These are phyloP conservation scores for Seriola dumerili DNA, from an alignment of 2,113 vertebrate genomes.

Conservation along the genomic window DNA sequence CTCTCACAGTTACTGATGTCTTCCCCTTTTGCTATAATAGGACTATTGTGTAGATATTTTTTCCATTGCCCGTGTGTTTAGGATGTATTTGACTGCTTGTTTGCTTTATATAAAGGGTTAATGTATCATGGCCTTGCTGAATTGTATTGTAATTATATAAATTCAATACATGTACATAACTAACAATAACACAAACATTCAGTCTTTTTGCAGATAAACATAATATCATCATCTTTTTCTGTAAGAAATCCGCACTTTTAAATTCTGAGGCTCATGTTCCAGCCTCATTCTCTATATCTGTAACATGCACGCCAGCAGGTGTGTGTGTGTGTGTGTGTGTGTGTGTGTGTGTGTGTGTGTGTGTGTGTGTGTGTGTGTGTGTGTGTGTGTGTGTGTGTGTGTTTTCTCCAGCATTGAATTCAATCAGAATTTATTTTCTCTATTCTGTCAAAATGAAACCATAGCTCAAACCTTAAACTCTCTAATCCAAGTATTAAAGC, in stretches of 20 bases:
- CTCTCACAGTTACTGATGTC: not conserved
- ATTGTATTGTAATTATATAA: not conserved
- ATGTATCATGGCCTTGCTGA: too few relatives aligned
- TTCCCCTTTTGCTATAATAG: not conserved
- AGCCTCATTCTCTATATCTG: not conserved
- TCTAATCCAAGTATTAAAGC: slow-evolving; percentile 41
- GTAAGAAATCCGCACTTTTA: not conserved
- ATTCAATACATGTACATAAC: not conserved
- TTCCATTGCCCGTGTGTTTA: not conserved
- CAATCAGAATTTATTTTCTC: slow-evolving; percentile 61
- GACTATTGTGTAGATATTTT: not conserved
- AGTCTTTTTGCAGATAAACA: not conserved
- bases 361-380: not conserved
- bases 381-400: slow-evolving; percentile 1
- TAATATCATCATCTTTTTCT: not conserved
- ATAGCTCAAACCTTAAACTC: slow-evolving; percentile 64
- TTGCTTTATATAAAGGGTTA: too few relatives aligned
- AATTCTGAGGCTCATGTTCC: not conserved
- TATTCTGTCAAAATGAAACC: slow-evolving; percentile 58
- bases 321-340: not conserved
- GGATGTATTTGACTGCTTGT: not conserved
- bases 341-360: not conserved
- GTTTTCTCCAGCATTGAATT: slow-evolving; percentile 11
- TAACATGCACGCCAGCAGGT: not conserved
- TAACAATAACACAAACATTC: not conserved